Percentiles rank a stretch among this genome's conserved stretches.
Evolutionary conservation across 2,113 vertebrate species (phyloP).

Genomic region (Origma solitaria): DNA sequence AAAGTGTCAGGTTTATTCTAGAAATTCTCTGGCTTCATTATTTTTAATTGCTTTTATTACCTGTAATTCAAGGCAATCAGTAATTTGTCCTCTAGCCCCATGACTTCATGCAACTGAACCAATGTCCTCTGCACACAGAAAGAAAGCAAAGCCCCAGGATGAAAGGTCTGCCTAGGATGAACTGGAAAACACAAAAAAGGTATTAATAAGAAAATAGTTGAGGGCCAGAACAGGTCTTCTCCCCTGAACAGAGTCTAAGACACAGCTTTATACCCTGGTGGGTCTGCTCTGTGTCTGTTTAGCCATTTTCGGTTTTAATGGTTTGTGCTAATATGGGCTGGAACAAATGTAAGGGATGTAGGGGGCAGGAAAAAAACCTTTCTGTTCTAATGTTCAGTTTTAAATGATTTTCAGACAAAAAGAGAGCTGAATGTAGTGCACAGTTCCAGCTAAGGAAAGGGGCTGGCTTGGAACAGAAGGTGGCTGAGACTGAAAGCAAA

Average conservation of each 20-base stretch:
- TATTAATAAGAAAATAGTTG: neutral
- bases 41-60: neutral
- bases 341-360: neutral
- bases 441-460: neutral
- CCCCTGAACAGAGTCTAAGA: neutral
- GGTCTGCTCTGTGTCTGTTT: neutral
- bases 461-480: neutral
- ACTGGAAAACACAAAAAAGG: neutral
- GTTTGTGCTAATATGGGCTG: neutral
- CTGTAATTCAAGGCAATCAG: neutral
- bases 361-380: neutral
- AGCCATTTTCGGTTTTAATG: neutral
- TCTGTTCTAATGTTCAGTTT: neutral
- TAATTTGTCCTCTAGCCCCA: neutral
- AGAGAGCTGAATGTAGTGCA: neutral
- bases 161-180: neutral
- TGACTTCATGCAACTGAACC: neutral
- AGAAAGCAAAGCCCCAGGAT: neutral
- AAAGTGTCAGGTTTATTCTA: neutral
- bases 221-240: neutral
- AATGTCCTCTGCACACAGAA: neutral
- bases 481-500: neutral
- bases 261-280: neutral
- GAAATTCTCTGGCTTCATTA: neutral
- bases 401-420: neutral